Evolutionary conservation across 2,797 vertebrate genomes (phyloP).

Genomic region (Argyrosomus regius): DNA sequence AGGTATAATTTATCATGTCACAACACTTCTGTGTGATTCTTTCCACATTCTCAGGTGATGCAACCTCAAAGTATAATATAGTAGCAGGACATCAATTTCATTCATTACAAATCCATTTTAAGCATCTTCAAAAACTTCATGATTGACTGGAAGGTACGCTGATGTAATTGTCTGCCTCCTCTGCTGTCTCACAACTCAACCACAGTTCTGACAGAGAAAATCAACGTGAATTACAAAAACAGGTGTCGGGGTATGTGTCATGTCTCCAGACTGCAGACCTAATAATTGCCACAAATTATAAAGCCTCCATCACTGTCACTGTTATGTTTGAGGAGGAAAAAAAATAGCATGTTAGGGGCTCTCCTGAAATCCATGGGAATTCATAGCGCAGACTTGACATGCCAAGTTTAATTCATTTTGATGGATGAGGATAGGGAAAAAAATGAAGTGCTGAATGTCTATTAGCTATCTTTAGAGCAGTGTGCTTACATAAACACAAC

Average conservation of each 20-base stretch:
- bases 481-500: slow-evolving; percentile 78
- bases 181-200: slow-evolving; percentile 51
- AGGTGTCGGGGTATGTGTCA: slow-evolving; percentile 77
- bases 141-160: slow-evolving; percentile 61
- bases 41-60: slow-evolving; percentile 32
- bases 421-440: slow-evolving; percentile 81
- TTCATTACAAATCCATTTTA: slow-evolving; percentile 63
- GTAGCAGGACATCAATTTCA: slow-evolving; percentile 40
- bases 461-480: slow-evolving; percentile 82
- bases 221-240: slow-evolving; percentile 81
- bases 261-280: slow-evolving; percentile 76
- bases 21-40: slow-evolving; percentile 18
- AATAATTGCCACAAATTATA: slow-evolving; percentile 84
- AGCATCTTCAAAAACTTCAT: slow-evolving; percentile 36
- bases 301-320: slow-evolving; percentile 82
- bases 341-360: slow-evolving; percentile 69
- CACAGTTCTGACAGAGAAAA: slow-evolving; percentile 70
- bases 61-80: slow-evolving; percentile 18
- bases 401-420: slow-evolving; percentile 86
- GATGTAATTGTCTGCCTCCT: slow-evolving; percentile 71
- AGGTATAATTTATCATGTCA: slow-evolving; percentile 42
- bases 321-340: slow-evolving; percentile 61
- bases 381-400: slow-evolving; percentile 61
- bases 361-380: slow-evolving; percentile 82
- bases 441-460: slow-evolving; percentile 79